Evolutionary conservation across 2,113 vertebrate species (phyloP).

Genomic region (Microcebus griseorufus): DNA sequence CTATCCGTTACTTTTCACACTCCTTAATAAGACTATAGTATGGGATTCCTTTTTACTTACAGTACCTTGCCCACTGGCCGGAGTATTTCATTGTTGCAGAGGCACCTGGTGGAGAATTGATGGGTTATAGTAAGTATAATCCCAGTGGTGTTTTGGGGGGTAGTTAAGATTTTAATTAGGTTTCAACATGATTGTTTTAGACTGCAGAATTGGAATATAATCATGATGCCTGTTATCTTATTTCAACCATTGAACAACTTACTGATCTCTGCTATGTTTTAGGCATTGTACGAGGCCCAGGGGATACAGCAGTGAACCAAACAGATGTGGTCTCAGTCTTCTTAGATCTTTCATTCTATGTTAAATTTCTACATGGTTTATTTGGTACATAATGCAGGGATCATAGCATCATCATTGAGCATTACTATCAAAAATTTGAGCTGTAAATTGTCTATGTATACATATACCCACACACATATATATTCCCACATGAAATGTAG

Average conservation of each 20-base stretch:
- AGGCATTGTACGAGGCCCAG: neutral
- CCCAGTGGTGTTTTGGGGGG: neutral
- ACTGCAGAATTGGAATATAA: neutral
- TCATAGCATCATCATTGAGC: neutral
- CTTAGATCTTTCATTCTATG: neutral
- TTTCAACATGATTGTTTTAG: conserved; percentile 9
- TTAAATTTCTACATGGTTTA: neutral
- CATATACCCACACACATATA: neutral
- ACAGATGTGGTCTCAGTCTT: neutral
- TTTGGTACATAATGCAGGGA: neutral
- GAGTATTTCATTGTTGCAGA: conserved; percentile 98
- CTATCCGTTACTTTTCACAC: neutral
- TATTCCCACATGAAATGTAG: neutral
- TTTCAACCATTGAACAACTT: neutral
- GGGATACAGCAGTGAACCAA: neutral
- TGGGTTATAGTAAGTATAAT: conserved; percentile 95
- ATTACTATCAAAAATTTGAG: neutral
- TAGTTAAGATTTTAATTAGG: conserved; percentile 17
- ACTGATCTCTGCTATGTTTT: neutral
- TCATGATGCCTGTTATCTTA: neutral
- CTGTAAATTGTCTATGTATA: neutral
- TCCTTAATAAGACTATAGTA: conserved; percentile 90
- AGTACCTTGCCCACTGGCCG: conserved; percentile 98
- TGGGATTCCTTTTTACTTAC: conserved; percentile 96
- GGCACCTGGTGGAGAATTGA: conserved; percentile 95